Evolutionary conservation across 2,113 vertebrate genomes (phyloP).

Genomic region (Sorex fumeus): DNA sequence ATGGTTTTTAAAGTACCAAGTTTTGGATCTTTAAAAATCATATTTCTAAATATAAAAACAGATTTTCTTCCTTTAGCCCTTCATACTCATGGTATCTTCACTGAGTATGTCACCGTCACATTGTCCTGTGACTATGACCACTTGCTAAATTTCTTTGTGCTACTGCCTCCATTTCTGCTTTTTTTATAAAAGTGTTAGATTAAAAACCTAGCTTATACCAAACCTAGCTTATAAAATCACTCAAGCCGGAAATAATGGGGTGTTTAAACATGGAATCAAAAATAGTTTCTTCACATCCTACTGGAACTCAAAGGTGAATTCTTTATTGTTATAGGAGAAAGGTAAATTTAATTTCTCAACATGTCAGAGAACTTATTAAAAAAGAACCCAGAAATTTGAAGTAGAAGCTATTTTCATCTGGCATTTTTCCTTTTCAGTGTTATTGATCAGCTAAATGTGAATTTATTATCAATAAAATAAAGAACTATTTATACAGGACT

Average conservation of each 20-base stretch:
- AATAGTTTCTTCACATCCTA: constrained; percentile 60
- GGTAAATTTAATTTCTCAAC: constrained; percentile 18
- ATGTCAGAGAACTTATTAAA: not conserved
- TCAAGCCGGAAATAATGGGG: constrained; percentile 35
- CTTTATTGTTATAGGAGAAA: constrained; percentile 24
- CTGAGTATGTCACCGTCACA: not conserved
- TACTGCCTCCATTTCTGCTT: constrained; percentile 50
- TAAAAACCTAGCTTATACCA: constrained; percentile 61
- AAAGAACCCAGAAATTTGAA: constrained; percentile 55
- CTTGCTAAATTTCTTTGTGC: not conserved
- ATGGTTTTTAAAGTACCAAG: not conserved
- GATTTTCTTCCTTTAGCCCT: not conserved
- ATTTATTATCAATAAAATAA: constrained; percentile 52
- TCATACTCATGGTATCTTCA: not conserved
- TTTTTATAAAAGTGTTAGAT: constrained; percentile 65
- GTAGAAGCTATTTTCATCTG: constrained; percentile 31
- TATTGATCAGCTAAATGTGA: constrained; percentile 57
- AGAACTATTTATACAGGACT: constrained; percentile 14
- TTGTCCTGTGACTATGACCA: not conserved
- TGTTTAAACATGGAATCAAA: constrained; percentile 72
- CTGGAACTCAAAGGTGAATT: constrained; percentile 41
- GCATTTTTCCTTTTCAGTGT: constrained; percentile 54
- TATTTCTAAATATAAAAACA: too few relatives aligned
- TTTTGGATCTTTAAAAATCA: not conserved
- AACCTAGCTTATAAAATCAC: constrained; percentile 54